phyloP scores from a whole-genome alignment of 2,113 vertebrate species.

The Athene cunicularia region DNA sequence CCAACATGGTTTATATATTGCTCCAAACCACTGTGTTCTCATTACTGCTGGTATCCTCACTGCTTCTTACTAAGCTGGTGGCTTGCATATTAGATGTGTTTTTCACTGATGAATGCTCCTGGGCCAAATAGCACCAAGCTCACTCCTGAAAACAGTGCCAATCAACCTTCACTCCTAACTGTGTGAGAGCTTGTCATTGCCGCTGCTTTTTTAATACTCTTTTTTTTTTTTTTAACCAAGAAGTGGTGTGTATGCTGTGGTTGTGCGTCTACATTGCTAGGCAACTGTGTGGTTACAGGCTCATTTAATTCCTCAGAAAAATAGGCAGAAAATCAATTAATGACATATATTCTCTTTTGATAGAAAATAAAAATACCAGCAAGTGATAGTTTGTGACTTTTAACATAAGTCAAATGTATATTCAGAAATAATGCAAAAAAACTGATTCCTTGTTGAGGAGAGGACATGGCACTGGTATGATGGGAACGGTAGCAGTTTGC shows the following conservation, averaged over 20 bases:
- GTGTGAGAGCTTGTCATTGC: not conserved
- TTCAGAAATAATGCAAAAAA: not conserved
- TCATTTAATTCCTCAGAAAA: not conserved
- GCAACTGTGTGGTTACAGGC: not conserved
- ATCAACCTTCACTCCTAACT: not conserved
- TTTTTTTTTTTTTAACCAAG: not conserved
- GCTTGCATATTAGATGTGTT: not conserved
- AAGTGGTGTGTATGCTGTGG: not conserved
- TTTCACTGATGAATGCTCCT: not conserved
- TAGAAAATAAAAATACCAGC: not conserved
- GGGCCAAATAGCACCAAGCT: not conserved
- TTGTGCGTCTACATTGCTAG: constrained; percentile 14
- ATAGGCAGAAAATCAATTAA: not conserved
- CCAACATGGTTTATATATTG: rapidly evolving
- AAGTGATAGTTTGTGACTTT: not conserved
- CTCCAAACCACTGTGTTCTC: not conserved
- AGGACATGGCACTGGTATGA: not conserved
- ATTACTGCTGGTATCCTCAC: not conserved
- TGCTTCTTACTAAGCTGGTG: not conserved
- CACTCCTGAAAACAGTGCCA: not conserved
- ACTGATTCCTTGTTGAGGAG: not conserved
- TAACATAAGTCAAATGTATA: not conserved
- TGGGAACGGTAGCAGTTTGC: not conserved
- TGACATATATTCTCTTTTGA: not conserved
- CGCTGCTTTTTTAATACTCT: not conserved